phyloP scores from a whole-genome alignment of 2,113 vertebrate genomes.

The Nipponia nippon region DNA sequence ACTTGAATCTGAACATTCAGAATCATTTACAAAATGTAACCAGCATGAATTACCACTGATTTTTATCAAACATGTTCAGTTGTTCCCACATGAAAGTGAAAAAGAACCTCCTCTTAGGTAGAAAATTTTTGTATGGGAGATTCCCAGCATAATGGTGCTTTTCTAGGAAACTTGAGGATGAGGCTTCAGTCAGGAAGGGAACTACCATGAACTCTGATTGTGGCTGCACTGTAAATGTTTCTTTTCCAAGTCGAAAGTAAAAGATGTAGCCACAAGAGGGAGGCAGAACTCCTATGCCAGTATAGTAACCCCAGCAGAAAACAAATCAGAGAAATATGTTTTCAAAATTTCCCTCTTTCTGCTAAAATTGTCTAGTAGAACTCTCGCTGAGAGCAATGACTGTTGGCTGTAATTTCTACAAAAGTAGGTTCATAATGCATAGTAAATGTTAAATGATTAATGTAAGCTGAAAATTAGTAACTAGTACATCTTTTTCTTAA shows the following conservation, averaged over 20 bases:
- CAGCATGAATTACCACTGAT: not conserved
- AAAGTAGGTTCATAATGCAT: not conserved
- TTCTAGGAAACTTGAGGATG: not conserved
- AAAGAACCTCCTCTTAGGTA: not conserved
- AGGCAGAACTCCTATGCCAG: conserved; percentile 5
- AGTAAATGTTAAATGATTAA: not conserved
- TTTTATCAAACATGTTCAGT: not conserved
- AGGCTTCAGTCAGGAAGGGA: not conserved
- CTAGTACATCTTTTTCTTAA: not conserved
- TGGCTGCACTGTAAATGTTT: not conserved
- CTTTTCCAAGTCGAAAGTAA: not conserved
- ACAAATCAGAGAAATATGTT: not conserved
- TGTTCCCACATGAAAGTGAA: not conserved
- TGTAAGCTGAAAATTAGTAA: not conserved
- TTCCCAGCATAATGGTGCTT: not conserved
- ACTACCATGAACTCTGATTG: not conserved
- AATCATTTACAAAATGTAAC: not conserved
- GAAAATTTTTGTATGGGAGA: not conserved
- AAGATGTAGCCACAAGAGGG: conserved; percentile 40
- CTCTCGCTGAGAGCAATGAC: not conserved
- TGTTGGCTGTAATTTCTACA: not conserved
- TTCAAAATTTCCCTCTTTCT: not conserved
- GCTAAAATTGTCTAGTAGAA: not conserved
- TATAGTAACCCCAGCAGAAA: not conserved
- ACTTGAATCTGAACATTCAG: not conserved